phyloP scores from a whole-genome alignment of 2,888 invertebrate species.

The Leucoma salicis region DNA sequence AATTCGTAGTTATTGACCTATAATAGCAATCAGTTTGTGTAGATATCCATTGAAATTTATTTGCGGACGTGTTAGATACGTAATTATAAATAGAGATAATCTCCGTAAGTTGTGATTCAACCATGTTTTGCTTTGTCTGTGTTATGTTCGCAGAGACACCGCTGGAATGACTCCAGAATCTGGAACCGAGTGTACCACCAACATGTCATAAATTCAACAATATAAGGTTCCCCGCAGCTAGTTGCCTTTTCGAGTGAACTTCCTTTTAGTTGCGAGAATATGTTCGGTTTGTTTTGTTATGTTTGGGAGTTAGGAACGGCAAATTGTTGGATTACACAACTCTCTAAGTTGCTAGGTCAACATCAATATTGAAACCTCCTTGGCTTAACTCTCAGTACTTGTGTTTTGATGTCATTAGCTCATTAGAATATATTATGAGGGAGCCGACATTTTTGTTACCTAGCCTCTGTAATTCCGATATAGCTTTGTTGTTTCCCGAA shows the following conservation, averaged over 20 bases:
- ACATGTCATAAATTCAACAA: slow-evolving; percentile 75
- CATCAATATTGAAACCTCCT: slow-evolving; percentile 60
- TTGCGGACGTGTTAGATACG: slow-evolving; percentile 36
- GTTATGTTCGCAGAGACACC: slow-evolving; percentile 61
- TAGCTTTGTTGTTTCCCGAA: slow-evolving; percentile 47
- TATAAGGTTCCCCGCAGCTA: slow-evolving; percentile 72
- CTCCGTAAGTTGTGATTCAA: slow-evolving; percentile 39
- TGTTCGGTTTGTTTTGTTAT: slow-evolving; percentile 77
- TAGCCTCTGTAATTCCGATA: slow-evolving; percentile 49
- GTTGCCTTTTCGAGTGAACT: slow-evolving; percentile 77
- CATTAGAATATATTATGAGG: slow-evolving; percentile 54
- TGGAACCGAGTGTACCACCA: slow-evolving; percentile 58
- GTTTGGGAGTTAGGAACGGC: slow-evolving; percentile 75
- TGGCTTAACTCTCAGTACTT: slow-evolving; percentile 53
- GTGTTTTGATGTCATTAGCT: slow-evolving; percentile 57
- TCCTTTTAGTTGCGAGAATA: slow-evolving; percentile 72
- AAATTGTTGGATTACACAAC: slow-evolving; percentile 78
- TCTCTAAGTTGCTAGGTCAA: slow-evolving; percentile 75
- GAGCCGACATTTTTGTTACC: slow-evolving; percentile 46
- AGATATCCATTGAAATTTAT: slow-evolving; percentile 34
- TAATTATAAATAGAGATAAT: slow-evolving; percentile 44
- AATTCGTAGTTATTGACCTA: slow-evolving; percentile 47
- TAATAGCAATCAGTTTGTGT: slow-evolving; percentile 48
- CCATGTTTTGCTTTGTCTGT: slow-evolving; percentile 48
- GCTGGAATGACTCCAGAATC: slow-evolving; percentile 64